phyloP scores from a whole-genome alignment of 2,888 invertebrate species.

The Erannis defoliaria region DNA sequence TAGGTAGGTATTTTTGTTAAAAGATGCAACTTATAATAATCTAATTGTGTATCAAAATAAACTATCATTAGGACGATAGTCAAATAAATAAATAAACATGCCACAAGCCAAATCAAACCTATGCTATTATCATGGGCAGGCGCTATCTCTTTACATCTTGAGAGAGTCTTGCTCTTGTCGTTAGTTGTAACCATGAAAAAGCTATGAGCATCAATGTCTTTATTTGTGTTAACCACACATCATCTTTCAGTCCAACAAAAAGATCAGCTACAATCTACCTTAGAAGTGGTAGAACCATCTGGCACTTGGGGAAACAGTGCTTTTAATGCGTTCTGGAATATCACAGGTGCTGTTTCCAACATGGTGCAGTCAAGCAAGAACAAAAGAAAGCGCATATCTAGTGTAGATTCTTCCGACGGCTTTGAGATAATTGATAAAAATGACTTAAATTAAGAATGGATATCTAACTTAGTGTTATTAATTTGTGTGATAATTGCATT shows the following conservation, averaged over 20 bases:
- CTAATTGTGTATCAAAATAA: too few species aligned
- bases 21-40: too few species aligned
- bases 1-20: too few species aligned
- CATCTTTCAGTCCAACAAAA: conserved; percentile 71
- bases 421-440: conserved; percentile 81
- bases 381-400: conserved; percentile 69
- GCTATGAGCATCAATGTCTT: too few species aligned
- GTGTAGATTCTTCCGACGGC: conserved; percentile 80
- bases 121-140: too few species aligned
- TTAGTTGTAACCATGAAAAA: too few species aligned
- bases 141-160: too few species aligned
- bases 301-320: conserved; percentile 73
- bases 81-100: too few species aligned
- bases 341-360: conserved; percentile 71
- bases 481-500: conserved; percentile 36
- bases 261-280: conserved; percentile 66
- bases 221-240: too few species aligned
- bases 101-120: too few species aligned
- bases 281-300: conserved; percentile 64
- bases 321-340: conserved; percentile 71
- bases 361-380: conserved; percentile 66
- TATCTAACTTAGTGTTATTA: conserved; percentile 32
- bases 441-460: conserved; percentile 64
- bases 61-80: too few species aligned
- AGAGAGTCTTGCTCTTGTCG: too few species aligned